Evolutionary conservation across 2,113 vertebrate genomes (phyloP).

Genomic region (Lates calcarifer): DNA sequence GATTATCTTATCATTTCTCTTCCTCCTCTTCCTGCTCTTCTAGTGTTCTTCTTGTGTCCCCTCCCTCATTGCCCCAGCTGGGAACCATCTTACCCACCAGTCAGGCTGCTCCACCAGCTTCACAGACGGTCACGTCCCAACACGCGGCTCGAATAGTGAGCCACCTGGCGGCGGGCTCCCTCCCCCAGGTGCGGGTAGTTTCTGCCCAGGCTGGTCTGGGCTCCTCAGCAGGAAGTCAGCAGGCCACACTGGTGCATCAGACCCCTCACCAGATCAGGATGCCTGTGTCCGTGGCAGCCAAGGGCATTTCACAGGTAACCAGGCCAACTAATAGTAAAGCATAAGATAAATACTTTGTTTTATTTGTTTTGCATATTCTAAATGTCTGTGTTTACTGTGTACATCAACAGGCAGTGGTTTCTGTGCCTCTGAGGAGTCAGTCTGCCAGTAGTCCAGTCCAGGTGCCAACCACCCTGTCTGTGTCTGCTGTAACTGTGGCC

Average conservation of each 20-base stretch:
- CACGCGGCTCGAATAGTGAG: slow-evolving; percentile 85
- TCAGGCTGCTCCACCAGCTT: slow-evolving; percentile 82
- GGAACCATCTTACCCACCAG: slow-evolving; percentile 90
- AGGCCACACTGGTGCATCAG: slow-evolving; percentile 86
- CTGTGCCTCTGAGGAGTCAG: slow-evolving; percentile 91
- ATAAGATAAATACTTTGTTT: neutral
- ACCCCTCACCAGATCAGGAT: slow-evolving; percentile 91
- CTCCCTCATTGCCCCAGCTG: slow-evolving; percentile 93
- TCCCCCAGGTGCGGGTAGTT: slow-evolving; percentile 94
- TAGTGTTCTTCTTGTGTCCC: slow-evolving; percentile 95
- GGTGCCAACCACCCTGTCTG: slow-evolving; percentile 85
- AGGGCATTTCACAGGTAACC: slow-evolving; percentile 92
- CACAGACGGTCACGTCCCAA: slow-evolving; percentile 84
- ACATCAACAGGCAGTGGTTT: slow-evolving; percentile 86
- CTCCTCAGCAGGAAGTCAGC: slow-evolving; percentile 82
- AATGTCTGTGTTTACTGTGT: neutral
- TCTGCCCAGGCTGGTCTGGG: slow-evolving; percentile 86
- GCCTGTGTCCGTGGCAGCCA: slow-evolving; percentile 89
- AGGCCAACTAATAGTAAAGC: neutral
- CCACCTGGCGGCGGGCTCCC: slow-evolving; percentile 86
- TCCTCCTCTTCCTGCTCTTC: accelerated
- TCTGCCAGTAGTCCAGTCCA: slow-evolving; percentile 83
- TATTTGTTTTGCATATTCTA: neutral
- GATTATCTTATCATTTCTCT: neutral
- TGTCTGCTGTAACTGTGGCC: slow-evolving; percentile 85